Conservation (phyloP, 2,113 vertebrate species). For the Alligator mississippiensis region DNA sequence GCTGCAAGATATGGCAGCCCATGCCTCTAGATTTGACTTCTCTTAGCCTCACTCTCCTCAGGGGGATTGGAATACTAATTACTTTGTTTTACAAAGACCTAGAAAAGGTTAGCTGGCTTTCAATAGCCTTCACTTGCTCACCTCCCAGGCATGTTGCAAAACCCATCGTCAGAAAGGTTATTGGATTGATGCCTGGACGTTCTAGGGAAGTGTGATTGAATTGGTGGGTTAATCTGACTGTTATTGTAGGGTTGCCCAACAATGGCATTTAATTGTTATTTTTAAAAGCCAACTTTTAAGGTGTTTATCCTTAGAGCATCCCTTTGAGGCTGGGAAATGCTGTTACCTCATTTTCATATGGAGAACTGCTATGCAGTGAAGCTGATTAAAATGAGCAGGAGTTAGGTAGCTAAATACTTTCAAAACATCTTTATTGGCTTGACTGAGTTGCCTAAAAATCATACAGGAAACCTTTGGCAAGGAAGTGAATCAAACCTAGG, state of each 20-base stretch:
- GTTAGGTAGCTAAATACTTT: not conserved
- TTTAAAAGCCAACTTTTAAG: not conserved
- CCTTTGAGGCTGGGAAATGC: not conserved
- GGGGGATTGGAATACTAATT: fast-evolving
- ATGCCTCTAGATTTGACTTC: not conserved
- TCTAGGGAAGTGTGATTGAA: fast-evolving
- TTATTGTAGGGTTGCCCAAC: not conserved
- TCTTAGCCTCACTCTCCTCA: not conserved
- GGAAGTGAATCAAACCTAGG: not conserved
- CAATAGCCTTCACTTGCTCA: not conserved
- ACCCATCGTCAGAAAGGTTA: not conserved
- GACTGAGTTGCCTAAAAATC: not conserved
- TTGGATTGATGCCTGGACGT: fast-evolving
- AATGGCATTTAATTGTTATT: not conserved
- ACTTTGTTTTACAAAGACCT: not conserved
- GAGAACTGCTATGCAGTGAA: not conserved
- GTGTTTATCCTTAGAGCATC: not conserved
- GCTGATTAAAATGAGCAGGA: not conserved
- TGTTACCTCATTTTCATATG: not conserved
- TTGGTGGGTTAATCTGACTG: not conserved
- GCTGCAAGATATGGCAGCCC: not conserved
- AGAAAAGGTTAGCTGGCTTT: not conserved
- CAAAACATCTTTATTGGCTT: not conserved
- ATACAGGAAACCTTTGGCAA: not conserved
- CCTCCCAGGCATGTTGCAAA: not conserved